These are phyloP conservation scores for Ochlodes sylvanus DNA, from an alignment of 2,888 invertebrate genomes.

Conservation along the genomic window DNA sequence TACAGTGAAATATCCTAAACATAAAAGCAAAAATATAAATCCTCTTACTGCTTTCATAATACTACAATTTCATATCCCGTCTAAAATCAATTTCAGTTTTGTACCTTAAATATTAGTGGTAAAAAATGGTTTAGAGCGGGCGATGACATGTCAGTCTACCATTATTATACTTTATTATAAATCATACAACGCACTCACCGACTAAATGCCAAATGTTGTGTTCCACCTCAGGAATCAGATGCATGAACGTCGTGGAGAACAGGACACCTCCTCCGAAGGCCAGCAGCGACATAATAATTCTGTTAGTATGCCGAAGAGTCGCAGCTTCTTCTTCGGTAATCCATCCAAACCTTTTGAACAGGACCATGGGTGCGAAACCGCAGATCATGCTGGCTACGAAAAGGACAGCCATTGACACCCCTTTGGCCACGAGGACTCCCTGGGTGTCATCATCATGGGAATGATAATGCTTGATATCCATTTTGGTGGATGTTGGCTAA, in stretches of 20 bases:
- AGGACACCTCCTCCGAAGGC: slow-evolving; percentile 94
- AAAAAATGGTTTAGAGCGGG: too few relatives aligned
- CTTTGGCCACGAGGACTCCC: slow-evolving; percentile 88
- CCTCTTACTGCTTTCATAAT: too few relatives aligned
- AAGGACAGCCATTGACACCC: slow-evolving; percentile 91
- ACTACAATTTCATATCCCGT: too few relatives aligned
- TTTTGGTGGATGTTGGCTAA: slow-evolving; percentile 39
- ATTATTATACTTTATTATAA: neutral
- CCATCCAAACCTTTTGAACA: slow-evolving; percentile 88
- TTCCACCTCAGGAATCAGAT: slow-evolving; percentile 91
- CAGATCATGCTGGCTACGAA: slow-evolving; percentile 90
- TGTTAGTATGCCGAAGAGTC: slow-evolving; percentile 76
- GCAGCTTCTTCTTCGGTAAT: slow-evolving; percentile 75
- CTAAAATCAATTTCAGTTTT: too few relatives aligned
- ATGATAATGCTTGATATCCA: slow-evolving; percentile 47
- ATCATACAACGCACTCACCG: slow-evolving; percentile 60
- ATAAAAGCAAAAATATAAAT: too few relatives aligned
- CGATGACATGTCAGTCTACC: too few relatives aligned
- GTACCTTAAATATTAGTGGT: too few relatives aligned
- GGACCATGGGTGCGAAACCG: slow-evolving; percentile 89
- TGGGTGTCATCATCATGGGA: slow-evolving; percentile 58
- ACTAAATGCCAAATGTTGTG: slow-evolving; percentile 87
- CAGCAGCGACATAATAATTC: slow-evolving; percentile 86
- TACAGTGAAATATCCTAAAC: too few relatives aligned
- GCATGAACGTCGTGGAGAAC: slow-evolving; percentile 92